A percentile compares a stretch with the other conserved stretches of the same genome.
phyloP scores from a whole-genome alignment of 1,140 invertebrate species.

The Drosophila neocordata region DNA sequence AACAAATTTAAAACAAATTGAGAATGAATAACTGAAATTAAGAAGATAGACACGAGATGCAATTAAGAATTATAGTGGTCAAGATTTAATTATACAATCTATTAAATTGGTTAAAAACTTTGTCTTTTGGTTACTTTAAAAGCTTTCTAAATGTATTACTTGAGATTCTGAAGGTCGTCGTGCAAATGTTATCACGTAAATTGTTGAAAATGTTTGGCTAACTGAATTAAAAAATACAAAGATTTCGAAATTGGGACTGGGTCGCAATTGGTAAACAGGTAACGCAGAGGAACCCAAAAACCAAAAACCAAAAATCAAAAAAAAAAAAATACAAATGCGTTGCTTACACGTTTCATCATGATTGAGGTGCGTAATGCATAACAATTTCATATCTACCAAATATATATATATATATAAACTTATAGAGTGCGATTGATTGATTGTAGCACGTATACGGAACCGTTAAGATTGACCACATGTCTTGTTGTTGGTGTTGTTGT shows the following conservation, averaged over 20 bases:
- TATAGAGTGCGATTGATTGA: conserved; percentile 33
- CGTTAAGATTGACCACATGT: conserved; percentile 31
- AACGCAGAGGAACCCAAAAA: conserved; percentile 56
- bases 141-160: conserved; percentile 1
- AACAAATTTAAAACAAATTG: conserved; percentile 5
- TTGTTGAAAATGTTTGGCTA: conserved; percentile 50
- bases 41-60: not conserved
- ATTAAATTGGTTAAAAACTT: conserved; percentile 22
- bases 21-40: not conserved
- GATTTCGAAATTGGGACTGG: conserved; percentile 75
- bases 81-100: conserved; percentile 9
- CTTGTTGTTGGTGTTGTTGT: not conserved
- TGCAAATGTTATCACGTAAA: conserved; percentile 62
- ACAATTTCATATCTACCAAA: conserved; percentile 44
- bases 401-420: conserved; percentile 9
- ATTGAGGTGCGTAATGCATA: conserved; percentile 70
- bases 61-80: conserved; percentile 3
- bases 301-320: no score
- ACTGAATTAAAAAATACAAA: conserved; percentile 8
- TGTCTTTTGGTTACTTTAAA: not conserved
- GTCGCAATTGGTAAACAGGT: conserved; percentile 66
- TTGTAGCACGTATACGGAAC: conserved; percentile 48
- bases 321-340: conserved; percentile 26
- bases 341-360: conserved; percentile 54
- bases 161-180: conserved; percentile 34